These are phyloP conservation scores for Myotis davidii DNA, from an alignment of 2,113 vertebrate genomes.

Conservation along the genomic window DNA sequence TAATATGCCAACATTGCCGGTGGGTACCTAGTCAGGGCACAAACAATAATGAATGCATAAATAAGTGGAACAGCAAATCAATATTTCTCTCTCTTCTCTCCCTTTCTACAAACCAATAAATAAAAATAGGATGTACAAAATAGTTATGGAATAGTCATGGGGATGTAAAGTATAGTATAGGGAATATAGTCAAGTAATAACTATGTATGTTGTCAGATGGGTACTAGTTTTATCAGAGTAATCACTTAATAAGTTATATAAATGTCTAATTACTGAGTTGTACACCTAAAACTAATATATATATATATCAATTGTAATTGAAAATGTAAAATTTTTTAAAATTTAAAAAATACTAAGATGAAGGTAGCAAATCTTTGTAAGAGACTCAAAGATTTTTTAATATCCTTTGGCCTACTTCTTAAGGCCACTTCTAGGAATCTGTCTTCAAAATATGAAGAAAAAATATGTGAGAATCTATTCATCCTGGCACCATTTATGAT, in stretches of 20 bases:
- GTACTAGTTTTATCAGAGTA: not conserved
- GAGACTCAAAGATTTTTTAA: not conserved
- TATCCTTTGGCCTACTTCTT: not conserved
- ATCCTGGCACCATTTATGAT: not conserved
- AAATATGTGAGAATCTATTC: not conserved
- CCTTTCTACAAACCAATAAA: too few relatives aligned
- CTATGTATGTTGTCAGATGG: too few relatives aligned
- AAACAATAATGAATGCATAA: too few relatives aligned
- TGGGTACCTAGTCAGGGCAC: too few relatives aligned
- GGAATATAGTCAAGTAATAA: too few relatives aligned
- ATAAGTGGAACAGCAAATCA: too few relatives aligned
- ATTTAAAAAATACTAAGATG: not conserved
- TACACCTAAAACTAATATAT: not conserved
- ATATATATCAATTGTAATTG: not conserved
- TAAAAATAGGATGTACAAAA: not conserved
- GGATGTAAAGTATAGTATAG: not conserved
- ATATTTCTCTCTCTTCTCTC: too few relatives aligned
- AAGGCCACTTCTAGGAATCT: not conserved
- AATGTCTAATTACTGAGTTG: not conserved
- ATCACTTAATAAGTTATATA: not conserved
- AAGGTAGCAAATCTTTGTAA: not conserved
- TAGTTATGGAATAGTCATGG: not conserved
- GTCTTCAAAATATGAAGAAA: slow-evolving; percentile 42
- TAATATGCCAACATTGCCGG: too few relatives aligned
- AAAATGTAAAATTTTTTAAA: not conserved